Conservation (phyloP, 2,888 invertebrate species). For the Volucella inflata region DNA sequence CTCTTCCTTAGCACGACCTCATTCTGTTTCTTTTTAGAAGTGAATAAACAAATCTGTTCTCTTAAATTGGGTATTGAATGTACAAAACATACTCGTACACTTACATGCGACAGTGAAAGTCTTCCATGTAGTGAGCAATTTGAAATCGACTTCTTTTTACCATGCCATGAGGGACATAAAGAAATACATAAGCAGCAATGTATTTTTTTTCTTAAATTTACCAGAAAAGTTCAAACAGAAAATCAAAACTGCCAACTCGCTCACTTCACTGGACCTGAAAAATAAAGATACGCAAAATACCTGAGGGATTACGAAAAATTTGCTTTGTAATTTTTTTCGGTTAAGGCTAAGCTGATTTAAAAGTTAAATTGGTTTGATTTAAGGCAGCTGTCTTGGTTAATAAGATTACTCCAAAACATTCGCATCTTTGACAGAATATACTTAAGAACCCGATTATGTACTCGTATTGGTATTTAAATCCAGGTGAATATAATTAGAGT, state of each 20-base stretch:
- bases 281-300: conserved; percentile 36
- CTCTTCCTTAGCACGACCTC: not conserved
- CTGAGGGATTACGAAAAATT: conserved; percentile 38
- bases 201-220: conserved; percentile 18
- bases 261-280: conserved; percentile 41
- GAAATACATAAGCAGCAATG: conserved; percentile 41
- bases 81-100: not conserved
- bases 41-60: conserved; percentile 10
- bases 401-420: too few species aligned
- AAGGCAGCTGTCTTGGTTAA: not conserved
- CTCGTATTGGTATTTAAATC: too few species aligned
- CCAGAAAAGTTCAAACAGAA: conserved; percentile 17
- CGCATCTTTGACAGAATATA: too few species aligned
- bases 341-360: not conserved
- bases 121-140: conserved; percentile 41
- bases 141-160: conserved; percentile 39
- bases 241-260: conserved; percentile 31
- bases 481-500: too few species aligned
- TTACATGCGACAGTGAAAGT: conserved; percentile 26
- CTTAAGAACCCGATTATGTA: too few species aligned
- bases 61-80: not conserved
- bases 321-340: conserved; percentile 7
- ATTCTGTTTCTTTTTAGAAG: not conserved
- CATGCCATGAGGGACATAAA: conserved; percentile 30
- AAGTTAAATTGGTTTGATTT: conserved; percentile 34